A percentile compares a stretch with the other conserved stretches of the same genome.
These are phyloP conservation scores for Epizoanthus rinbou DNA, from an alignment of 92 coral and sea anemone species.

Conservation along the genomic window DNA sequence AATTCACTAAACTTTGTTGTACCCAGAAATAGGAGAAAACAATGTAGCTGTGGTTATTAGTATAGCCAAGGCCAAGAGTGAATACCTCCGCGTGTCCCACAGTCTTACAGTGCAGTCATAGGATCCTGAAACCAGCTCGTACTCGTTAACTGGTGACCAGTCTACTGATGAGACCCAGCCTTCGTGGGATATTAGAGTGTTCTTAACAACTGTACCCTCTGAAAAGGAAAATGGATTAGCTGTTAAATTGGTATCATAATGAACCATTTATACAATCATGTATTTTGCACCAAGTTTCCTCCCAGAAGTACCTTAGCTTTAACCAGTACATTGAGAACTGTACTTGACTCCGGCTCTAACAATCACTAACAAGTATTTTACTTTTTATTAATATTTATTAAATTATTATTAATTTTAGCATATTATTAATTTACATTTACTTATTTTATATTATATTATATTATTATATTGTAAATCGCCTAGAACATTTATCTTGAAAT, in stretches of 20 bases:
- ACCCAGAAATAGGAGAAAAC: too few species aligned
- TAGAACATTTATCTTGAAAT: too few species aligned
- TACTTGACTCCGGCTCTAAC: too few species aligned
- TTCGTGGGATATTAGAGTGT: constrained; percentile 82
- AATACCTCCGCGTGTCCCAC: constrained; percentile 97
- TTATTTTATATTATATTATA: too few species aligned
- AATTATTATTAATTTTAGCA: too few species aligned
- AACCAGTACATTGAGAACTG: too few species aligned
- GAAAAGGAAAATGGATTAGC: background rate
- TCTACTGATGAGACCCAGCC: constrained; percentile 98
- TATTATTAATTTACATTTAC: too few species aligned
- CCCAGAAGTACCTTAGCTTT: too few species aligned
- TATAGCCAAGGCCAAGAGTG: background rate
- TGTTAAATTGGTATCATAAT: background rate
- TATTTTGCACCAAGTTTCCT: background rate
- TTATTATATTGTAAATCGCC: too few species aligned
- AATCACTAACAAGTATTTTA: too few species aligned
- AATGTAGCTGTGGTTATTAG: background rate
- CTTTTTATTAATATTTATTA: too few species aligned
- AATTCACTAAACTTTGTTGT: too few species aligned
- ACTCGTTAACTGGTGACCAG: constrained; percentile 93
- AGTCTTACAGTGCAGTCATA: constrained; percentile 89
- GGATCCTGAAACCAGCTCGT: constrained; percentile 90
- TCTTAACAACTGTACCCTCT: constrained; percentile 93
- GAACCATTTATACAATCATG: background rate